phyloP scores from a whole-genome alignment of 2,113 vertebrate species.

The Genyomyrus donnyi region DNA sequence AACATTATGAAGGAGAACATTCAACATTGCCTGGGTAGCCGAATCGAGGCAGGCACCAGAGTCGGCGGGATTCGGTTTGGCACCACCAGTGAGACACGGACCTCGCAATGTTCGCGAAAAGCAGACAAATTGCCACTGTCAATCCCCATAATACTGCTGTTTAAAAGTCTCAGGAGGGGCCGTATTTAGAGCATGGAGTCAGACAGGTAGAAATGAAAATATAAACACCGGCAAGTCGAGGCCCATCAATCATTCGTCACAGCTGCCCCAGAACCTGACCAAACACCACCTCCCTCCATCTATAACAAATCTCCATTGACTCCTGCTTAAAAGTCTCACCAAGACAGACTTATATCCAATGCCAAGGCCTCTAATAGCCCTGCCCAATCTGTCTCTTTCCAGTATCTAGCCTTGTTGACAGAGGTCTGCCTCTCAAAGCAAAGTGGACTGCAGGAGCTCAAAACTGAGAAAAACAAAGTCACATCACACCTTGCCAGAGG shows the following conservation, averaged over 20 bases:
- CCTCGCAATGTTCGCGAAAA: neutral
- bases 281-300: neutral
- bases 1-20: neutral
- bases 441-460: neutral
- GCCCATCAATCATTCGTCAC: constrained; percentile 6
- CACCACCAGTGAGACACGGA: neutral
- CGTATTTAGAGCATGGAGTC: constrained; percentile 7
- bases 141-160: constrained; percentile 9
- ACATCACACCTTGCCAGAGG: neutral
- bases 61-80: neutral
- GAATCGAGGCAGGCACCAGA: neutral
- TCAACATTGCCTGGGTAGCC: neutral
- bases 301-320: neutral
- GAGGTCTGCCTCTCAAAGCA: neutral
- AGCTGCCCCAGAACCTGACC: neutral
- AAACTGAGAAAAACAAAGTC: neutral
- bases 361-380: neutral
- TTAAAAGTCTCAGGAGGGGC: neutral
- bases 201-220: constrained; percentile 18
- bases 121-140: constrained; percentile 17
- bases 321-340: neutral
- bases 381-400: neutral
- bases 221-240: constrained; percentile 10
- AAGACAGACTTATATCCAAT: neutral
- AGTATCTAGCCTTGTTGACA: neutral